These are phyloP conservation scores for Pterois miles DNA, from an alignment of 2,797 vertebrate species.

Conservation along the genomic window DNA sequence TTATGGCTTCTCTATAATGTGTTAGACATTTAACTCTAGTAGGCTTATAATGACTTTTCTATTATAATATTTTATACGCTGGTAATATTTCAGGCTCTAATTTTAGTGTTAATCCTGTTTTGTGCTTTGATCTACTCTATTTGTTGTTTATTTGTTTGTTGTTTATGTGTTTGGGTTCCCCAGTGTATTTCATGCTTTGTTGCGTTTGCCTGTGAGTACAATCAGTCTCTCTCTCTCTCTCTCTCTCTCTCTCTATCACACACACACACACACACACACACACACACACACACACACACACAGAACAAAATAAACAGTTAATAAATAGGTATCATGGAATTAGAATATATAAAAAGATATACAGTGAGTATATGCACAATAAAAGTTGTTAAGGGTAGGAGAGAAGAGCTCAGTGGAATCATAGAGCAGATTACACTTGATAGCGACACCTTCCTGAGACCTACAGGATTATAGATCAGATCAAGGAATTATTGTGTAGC, in stretches of 20 bases:
- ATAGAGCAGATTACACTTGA: not conserved
- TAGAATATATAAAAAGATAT: too few relatives aligned
- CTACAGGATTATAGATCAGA: too few relatives aligned
- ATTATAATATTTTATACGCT: not conserved
- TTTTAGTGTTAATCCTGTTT: not conserved
- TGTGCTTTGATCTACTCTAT: not conserved
- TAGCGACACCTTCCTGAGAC: not conserved
- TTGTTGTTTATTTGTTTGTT: conserved; percentile 1
- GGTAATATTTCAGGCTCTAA: not conserved
- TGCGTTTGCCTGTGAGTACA: not conserved
- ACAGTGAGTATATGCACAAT: too few relatives aligned
- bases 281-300: too few relatives aligned
- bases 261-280: not conserved
- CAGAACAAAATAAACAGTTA: not conserved
- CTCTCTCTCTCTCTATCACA: too few relatives aligned
- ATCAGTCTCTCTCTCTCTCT: too few relatives aligned
- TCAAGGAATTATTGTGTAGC: too few relatives aligned
- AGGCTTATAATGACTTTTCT: not conserved
- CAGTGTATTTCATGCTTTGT: not conserved
- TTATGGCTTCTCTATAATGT: not conserved
- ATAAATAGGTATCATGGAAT: not conserved
- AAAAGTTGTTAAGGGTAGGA: not conserved
- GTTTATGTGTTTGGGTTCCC: not conserved
- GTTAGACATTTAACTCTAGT: not conserved
- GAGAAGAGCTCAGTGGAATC: not conserved